Percentiles rank a stretch among this genome's conserved stretches.
Conservation (phyloP, 2,888 invertebrate genomes). For the Leucophora obtusa region DNA sequence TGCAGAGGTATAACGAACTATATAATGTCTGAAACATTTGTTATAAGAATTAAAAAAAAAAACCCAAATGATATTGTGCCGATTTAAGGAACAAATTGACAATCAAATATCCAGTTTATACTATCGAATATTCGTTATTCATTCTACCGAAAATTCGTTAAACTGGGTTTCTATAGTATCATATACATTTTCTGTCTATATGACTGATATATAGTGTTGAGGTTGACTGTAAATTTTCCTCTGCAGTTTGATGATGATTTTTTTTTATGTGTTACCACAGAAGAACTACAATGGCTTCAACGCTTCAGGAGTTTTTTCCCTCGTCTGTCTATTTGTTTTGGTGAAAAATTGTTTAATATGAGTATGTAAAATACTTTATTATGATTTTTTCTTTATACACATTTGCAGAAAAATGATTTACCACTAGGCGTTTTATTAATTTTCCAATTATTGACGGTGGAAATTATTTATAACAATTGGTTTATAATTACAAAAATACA, state of each 20-base stretch:
- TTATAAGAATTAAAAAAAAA: no score
- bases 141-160: no score
- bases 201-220: background rate
- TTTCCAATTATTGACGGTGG: background rate
- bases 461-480: background rate
- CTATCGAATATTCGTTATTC: no score
- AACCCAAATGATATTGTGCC: no score
- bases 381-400: background rate
- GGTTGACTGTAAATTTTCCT: background rate
- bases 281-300: slow-evolving; percentile 53
- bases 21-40: no score
- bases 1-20: no score
- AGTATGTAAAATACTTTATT: background rate
- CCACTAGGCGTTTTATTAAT: background rate
- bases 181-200: background rate
- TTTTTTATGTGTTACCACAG: slow-evolving; percentile 15
- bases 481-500: no score
- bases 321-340: background rate
- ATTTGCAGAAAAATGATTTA: background rate
- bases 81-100: no score
- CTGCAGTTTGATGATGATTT: background rate
- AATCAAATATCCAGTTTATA: no score
- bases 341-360: background rate
- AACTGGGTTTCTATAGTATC: no score
- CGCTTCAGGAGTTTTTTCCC: slow-evolving; percentile 57